A percentile compares a stretch with the other conserved stretches of the same genome.
Conservation (phyloP, 1,140 invertebrate genomes). For the Bombus fervidus region DNA sequence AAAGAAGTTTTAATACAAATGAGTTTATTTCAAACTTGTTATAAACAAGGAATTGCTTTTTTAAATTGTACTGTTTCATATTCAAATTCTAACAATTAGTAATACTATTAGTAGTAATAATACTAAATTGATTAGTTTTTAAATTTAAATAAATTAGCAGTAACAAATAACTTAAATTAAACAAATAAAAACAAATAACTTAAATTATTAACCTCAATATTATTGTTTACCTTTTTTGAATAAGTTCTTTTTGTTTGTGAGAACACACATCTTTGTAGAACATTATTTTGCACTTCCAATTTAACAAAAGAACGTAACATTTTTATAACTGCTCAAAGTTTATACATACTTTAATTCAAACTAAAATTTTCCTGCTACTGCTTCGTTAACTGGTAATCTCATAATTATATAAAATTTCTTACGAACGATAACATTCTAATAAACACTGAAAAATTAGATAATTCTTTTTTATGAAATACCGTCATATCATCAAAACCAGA, state of each 20-base stretch:
- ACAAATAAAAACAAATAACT: not conserved
- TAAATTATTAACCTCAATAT: constrained; percentile 8
- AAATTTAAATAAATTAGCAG: too few species aligned
- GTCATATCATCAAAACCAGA: not conserved
- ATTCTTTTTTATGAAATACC: not conserved
- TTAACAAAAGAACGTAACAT: constrained; percentile 6
- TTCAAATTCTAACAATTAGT: too few species aligned
- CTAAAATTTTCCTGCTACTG: not conserved
- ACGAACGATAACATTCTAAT: not conserved
- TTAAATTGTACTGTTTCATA: too few species aligned
- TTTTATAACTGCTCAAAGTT: not conserved
- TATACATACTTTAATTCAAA: not conserved
- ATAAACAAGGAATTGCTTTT: too few species aligned
- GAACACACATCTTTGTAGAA: not conserved
- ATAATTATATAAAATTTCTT: not conserved
- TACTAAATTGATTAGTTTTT: too few species aligned
- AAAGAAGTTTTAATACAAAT: too few species aligned
- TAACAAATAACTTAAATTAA: too few species aligned
- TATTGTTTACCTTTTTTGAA: constrained; percentile 5
- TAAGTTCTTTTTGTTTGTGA: not conserved
- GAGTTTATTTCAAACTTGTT: too few species aligned
- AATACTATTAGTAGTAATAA: too few species aligned
- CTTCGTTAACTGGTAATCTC: not conserved
- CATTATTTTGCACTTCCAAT: not conserved
- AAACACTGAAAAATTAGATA: not conserved